These are phyloP conservation scores for Parus major DNA, from an alignment of 2,113 vertebrate genomes.

Conservation along the genomic window DNA sequence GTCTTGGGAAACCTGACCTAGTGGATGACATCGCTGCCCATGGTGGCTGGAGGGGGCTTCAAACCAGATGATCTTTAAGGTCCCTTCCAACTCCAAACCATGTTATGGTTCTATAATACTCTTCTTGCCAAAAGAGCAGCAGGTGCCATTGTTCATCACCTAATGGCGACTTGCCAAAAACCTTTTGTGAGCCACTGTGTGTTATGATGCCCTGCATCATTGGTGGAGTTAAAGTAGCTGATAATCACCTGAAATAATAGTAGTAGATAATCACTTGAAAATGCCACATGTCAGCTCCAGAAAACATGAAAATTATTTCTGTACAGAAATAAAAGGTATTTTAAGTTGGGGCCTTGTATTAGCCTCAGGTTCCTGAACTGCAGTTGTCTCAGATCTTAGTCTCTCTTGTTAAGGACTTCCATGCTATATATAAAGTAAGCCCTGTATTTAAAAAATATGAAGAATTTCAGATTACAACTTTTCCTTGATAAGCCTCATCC, in stretches of 20 bases:
- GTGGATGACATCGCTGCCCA: fast-evolving
- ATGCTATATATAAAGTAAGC: not conserved
- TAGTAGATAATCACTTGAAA: not conserved
- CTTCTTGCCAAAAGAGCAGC: not conserved
- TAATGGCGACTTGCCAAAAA: not conserved
- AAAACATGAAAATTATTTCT: not conserved
- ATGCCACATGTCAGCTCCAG: not conserved
- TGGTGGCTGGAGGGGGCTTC: not conserved
- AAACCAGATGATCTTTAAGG: not conserved
- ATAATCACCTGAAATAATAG: not conserved
- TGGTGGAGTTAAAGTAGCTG: not conserved
- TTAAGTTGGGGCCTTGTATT: not conserved
- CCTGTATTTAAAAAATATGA: not conserved
- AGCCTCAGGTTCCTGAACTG: not conserved
- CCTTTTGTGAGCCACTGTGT: not conserved
- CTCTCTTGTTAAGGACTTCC: not conserved
- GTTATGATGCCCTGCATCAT: not conserved
- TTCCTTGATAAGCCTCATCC: not conserved
- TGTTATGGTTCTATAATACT: not conserved
- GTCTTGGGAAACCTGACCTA: not conserved
- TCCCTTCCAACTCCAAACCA: not conserved
- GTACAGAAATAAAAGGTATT: not conserved
- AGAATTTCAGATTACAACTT: not conserved
- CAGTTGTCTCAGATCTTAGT: not conserved
- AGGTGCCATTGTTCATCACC: not conserved